Evolutionary conservation across 2,797 vertebrate species (phyloP), one percentile per base, ranked within the genome.

Genomic region (Ibycter americanus): DNA sequence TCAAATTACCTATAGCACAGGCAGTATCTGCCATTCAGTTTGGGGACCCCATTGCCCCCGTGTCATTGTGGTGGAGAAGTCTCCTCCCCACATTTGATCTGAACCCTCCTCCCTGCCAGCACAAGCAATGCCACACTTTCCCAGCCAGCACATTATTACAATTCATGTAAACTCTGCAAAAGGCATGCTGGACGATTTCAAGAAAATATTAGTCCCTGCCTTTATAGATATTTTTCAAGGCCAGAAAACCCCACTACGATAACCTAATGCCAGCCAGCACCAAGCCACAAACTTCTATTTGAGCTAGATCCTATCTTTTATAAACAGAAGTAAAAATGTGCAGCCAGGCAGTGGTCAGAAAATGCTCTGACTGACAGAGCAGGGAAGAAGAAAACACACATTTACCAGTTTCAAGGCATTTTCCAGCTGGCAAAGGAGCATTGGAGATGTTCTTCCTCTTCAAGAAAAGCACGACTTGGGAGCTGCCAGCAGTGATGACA

Each of bases 371-470:
- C n/a, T 63, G 71, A 78, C 72, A 90, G 34, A 78, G 52, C 31
- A 78, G n/a, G 36, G 51, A 74, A 90, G 51, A 77, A 65, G 71
- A 87, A 73, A 94, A 38, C n/a, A 92, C 61, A 55, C 19, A 44
- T 71, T 78, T 67, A 80, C 59, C 34, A 93, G 47, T 44, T 90
- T 77, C 3, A 3, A 90, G 88, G 34, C 83, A 80, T 59, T 55
- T 70, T 78, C 59, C 56, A 90, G 47, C 31, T 88, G 72, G 87
- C 47, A 83, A 74, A 88, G 83, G 20, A 83, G 44, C 44, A 88
- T 3, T 42, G 61, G 21, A 77, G 47, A 73, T 62, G 23, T 49
- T 86, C 52, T 52, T 90, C 42, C n/a, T 52, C 54, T 55, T 88
- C 86, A 83, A 72, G 46, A 59, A 59, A 79, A 83, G 31, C 42